Base-by-base conservation (phyloP, 2,888 invertebrate genomes). In the Conistra vaccinii region DNA sequence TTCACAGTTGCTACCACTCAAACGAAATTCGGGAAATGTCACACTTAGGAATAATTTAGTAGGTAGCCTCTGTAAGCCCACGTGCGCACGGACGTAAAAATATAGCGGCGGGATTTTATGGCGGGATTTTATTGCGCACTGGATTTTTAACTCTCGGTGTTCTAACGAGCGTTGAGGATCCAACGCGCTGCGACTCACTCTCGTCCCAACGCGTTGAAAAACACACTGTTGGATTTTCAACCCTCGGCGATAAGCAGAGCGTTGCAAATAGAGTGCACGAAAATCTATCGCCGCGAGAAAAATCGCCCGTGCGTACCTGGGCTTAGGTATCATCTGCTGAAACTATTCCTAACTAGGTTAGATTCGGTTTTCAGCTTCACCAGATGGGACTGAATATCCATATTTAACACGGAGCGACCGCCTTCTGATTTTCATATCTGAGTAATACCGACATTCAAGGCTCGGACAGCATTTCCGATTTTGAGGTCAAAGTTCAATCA, bases 381-480 rank as follows among this genome's bases (percentile, higher is more conserved):
- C 66, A 77, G 57, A 57, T 75, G 57, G 7, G 4, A 23, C n/a
- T 9, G 10, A 45, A 74, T 66, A 51, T 73, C 29, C n/a, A 42
- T 61, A 74, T 57, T 55, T 55, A n/a, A 53, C 26, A 62, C 23
- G 10, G 6, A 65, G 45, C 26, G 45, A 26, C 62, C 26, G 20
- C 17, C 32, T 42, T 75, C 23, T 51, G 23, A 42, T 1, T 60
- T 17, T 26, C 39, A 32, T n/a, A 45, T 57, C 23, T 57, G 35
- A 6, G 9, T 70, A 9, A 23, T 67, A 42, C 14, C 3, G 20
- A 32, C 9, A 20, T 32, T 32, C 20, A 10, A 20, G 9, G 14
- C 32, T 29, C 39, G 14, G 58, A 35, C 20, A 29, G n/a, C 6
- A 73, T 57, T 23, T 35, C 4, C 17, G 4, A 69, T 42, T 53